Percentiles rank a stretch among this genome's conserved stretches.
Evolutionary conservation across 2,113 vertebrate species (phyloP).

Genomic region (Nestor notabilis): DNA sequence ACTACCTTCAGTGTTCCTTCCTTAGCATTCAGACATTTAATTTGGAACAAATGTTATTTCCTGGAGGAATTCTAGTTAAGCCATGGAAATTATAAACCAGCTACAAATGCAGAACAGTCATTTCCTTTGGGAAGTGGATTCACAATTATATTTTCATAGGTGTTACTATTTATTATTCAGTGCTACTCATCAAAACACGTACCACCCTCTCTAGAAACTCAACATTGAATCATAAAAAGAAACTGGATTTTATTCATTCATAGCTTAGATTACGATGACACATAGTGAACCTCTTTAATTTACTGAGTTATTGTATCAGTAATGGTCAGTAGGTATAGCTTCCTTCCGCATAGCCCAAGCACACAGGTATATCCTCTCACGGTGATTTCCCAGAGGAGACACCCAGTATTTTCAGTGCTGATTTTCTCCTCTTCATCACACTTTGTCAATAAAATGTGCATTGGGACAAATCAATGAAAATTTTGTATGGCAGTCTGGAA

Average conservation of each 20-base stretch:
- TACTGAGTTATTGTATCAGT: neutral
- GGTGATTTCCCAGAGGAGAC: neutral
- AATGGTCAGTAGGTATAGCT: neutral
- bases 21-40: neutral
- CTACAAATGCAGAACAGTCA: neutral
- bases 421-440: neutral
- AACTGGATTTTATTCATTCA: neutral
- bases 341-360: neutral
- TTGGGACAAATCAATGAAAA: neutral
- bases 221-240: neutral
- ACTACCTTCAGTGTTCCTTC: neutral
- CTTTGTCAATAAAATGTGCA: neutral
- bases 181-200: neutral
- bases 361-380: neutral
- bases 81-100: neutral
- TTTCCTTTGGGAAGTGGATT: neutral
- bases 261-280: neutral
- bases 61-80: neutral
- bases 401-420: neutral
- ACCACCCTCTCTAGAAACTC: neutral
- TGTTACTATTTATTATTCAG: neutral
- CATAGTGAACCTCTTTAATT: neutral
- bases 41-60: neutral
- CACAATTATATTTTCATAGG: neutral
- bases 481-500: neutral